phyloP scores from a whole-genome alignment of 2,113 vertebrate species.

The Muscicapa adusta region DNA sequence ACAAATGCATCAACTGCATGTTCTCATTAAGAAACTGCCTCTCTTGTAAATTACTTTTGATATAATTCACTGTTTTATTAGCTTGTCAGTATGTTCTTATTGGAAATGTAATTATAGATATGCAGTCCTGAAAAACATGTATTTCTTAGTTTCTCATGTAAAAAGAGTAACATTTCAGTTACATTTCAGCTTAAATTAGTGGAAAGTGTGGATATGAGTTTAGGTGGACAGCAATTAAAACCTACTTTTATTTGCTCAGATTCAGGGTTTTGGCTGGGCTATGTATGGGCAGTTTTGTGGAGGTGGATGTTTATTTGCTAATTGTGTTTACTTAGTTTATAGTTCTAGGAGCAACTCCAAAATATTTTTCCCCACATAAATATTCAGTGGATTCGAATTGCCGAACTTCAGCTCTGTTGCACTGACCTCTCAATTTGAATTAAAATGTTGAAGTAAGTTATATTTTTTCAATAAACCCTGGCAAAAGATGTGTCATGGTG shows the following conservation, averaged over 20 bases:
- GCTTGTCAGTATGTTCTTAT: not conserved
- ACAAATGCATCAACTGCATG: not conserved
- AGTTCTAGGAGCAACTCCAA: not conserved
- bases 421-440: not conserved
- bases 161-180: not conserved
- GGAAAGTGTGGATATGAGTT: not conserved
- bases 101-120: not conserved
- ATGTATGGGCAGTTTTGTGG: not conserved
- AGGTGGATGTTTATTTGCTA: not conserved
- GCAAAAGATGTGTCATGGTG: not conserved
- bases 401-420: not conserved
- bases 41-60: not conserved
- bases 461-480: not conserved
- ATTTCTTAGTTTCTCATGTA: not conserved
- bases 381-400: not conserved
- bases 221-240: constrained; percentile 3
- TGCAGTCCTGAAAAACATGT: not conserved
- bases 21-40: not conserved
- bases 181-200: not conserved
- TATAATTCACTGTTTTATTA: not conserved
- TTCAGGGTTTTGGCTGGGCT: not conserved
- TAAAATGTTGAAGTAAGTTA: not conserved
- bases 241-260: not conserved
- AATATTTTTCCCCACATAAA: not conserved
- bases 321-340: not conserved